A percentile compares a stretch with the other conserved stretches of the same genome.
These are phyloP conservation scores for Phyllostomus discolor DNA, from an alignment of 2,113 vertebrate species.

Conservation along the genomic window DNA sequence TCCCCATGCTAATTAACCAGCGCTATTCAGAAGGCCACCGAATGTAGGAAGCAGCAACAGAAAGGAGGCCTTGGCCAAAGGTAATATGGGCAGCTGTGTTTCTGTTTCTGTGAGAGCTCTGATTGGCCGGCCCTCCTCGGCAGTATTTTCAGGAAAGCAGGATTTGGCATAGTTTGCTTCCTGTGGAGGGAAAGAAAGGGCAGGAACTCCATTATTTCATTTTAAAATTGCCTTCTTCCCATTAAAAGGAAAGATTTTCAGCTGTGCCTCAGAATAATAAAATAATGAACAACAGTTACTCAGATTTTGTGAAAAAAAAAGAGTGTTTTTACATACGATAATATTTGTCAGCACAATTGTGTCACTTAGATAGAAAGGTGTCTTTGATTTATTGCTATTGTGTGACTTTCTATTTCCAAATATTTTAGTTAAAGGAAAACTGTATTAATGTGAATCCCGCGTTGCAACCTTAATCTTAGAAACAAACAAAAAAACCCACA, in stretches of 20 bases:
- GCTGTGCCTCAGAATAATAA: conserved; percentile 69
- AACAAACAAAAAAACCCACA: not conserved
- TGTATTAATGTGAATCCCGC: not conserved
- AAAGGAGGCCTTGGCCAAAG: conserved; percentile 66
- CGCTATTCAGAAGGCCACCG: conserved; percentile 67
- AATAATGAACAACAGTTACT: conserved; percentile 76
- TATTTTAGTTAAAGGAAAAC: not conserved
- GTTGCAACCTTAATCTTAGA: not conserved
- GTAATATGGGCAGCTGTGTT: conserved; percentile 74
- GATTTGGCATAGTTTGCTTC: conserved; percentile 76
- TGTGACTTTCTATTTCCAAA: not conserved
- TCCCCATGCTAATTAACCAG: conserved; percentile 50
- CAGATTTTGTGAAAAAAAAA: not conserved
- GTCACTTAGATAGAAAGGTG: not conserved
- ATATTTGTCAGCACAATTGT: not conserved
- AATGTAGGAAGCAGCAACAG: conserved; percentile 48
- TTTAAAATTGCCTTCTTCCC: conserved; percentile 66
- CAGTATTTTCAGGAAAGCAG: conserved; percentile 54
- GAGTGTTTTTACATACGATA: conserved; percentile 17
- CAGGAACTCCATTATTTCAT: conserved; percentile 68
- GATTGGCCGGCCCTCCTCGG: conserved; percentile 71
- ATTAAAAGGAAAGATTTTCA: conserved; percentile 77
- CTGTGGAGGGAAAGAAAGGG: conserved; percentile 66
- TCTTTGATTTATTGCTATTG: not conserved
- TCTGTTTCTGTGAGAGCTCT: conserved; percentile 70